These are phyloP conservation scores for Phlogophora meticulosa DNA, from an alignment of 2,888 invertebrate genomes.

Conservation along the genomic window DNA sequence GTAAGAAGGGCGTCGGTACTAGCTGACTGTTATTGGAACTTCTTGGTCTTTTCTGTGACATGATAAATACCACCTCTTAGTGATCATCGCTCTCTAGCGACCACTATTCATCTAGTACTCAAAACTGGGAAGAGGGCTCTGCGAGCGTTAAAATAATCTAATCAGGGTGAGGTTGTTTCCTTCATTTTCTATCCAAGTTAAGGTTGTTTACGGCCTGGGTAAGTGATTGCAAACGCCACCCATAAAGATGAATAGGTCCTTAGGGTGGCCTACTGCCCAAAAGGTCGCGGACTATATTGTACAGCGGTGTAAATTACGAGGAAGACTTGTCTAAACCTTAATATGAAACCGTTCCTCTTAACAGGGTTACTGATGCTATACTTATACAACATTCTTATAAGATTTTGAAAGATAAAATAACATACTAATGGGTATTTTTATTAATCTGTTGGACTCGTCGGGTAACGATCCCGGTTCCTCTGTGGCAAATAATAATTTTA, in stretches of 20 bases:
- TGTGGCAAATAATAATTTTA: too few relatives aligned
- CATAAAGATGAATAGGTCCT: slow-evolving; percentile 42
- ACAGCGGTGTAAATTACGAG: slow-evolving; percentile 32
- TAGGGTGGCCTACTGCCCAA: slow-evolving; percentile 23
- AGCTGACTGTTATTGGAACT: not conserved
- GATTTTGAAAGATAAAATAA: not conserved
- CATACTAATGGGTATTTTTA: not conserved
- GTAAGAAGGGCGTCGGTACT: not conserved
- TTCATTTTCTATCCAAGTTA: slow-evolving; percentile 26
- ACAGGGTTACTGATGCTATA: not conserved
- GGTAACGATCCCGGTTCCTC: slow-evolving; percentile 90
- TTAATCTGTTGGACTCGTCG: slow-evolving; percentile 64
- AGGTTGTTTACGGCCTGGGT: slow-evolving; percentile 37
- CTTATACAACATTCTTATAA: not conserved
- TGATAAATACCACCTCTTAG: not conserved
- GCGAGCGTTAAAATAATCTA: slow-evolving; percentile 16
- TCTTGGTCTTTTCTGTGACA: not conserved
- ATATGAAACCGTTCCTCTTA: not conserved
- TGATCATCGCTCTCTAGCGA: not conserved
- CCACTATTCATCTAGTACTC: not conserved
- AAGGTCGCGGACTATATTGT: slow-evolving; percentile 27
- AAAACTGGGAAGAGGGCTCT: not conserved
- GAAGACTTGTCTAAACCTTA: slow-evolving; percentile 14
- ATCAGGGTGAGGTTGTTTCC: slow-evolving; percentile 13
- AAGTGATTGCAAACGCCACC: slow-evolving; percentile 50